phyloP scores from a whole-genome alignment of 2,797 vertebrate species.

The Eidolon dupreanum region DNA sequence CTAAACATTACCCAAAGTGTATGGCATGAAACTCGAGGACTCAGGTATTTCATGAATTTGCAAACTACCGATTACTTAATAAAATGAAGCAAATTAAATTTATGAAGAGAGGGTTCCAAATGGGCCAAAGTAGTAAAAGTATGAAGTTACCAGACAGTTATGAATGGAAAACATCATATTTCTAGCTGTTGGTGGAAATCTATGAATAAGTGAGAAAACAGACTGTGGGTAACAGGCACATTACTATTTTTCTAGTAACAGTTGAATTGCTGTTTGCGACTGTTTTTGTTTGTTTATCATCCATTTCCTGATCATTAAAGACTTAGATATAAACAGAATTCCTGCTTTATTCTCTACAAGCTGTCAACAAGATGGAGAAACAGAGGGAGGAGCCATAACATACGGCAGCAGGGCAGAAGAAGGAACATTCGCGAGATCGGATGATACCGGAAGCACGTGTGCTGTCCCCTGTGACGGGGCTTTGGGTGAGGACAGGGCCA shows the following conservation, averaged over 20 bases:
- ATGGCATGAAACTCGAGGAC: neutral
- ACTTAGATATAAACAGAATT: slow-evolving; percentile 81
- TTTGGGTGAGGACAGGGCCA: neutral
- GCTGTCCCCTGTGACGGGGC: neutral
- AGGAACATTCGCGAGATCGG: neutral
- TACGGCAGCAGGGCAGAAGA: slow-evolving; percentile 41
- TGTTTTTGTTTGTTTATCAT: slow-evolving; percentile 75
- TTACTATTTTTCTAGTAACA: slow-evolving; percentile 79
- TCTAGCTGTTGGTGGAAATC: neutral
- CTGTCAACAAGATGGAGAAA: slow-evolving; percentile 77
- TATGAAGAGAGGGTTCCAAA: neutral
- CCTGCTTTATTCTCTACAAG: slow-evolving; percentile 74
- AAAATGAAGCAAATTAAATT: slow-evolving; percentile 32
- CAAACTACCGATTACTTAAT: slow-evolving; percentile 27
- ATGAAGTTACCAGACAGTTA: neutral
- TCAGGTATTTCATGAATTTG: slow-evolving; percentile 33
- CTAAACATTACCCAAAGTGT: neutral
- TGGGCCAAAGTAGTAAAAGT: neutral
- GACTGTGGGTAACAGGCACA: slow-evolving; percentile 78
- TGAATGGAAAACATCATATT: neutral
- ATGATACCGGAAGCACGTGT: neutral
- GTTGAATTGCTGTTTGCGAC: slow-evolving; percentile 71
- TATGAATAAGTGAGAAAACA: slow-evolving; percentile 78
- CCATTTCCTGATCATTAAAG: slow-evolving; percentile 74
- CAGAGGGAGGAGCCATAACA: neutral